phyloP scores from a whole-genome alignment of 1,140 invertebrate genomes.

The Antheraea pernyi region DNA sequence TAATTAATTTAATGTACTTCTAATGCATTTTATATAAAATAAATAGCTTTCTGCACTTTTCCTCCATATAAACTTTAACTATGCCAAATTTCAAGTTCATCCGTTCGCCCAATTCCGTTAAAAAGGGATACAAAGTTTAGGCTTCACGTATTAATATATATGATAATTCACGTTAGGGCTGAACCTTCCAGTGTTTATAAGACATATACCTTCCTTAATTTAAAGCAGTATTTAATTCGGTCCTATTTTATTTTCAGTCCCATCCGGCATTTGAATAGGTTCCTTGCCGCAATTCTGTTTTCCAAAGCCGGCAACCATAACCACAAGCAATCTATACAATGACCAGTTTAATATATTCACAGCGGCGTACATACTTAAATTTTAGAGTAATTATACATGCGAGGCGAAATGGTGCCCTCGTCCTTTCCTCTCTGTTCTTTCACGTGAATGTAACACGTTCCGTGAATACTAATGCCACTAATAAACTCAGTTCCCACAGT shows the following conservation, averaged over 20 bases:
- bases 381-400: slow-evolving; percentile 22
- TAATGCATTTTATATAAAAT: too few relatives aligned
- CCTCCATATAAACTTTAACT: too few relatives aligned
- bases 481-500: slow-evolving; percentile 24
- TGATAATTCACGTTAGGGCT: too few relatives aligned
- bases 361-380: background rate
- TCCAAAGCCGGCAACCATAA: background rate
- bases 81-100: too few relatives aligned
- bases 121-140: too few relatives aligned
- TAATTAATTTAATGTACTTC: too few relatives aligned
- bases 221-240: background rate
- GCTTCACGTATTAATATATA: too few relatives aligned
- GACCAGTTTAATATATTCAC: background rate
- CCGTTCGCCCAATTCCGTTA: too few relatives aligned
- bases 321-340: background rate
- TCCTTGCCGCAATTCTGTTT: background rate
- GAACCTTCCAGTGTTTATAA: too few relatives aligned
- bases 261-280: background rate
- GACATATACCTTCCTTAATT: too few relatives aligned
- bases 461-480: slow-evolving; percentile 26
- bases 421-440: slow-evolving; percentile 4
- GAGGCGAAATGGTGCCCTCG: slow-evolving; percentile 12
- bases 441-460: slow-evolving; percentile 11
- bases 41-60: too few relatives aligned
- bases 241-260: background rate